Evolutionary conservation across 2,888 invertebrate genomes (phyloP), one percentile per base, ranked within the genome.

Genomic region (Oxystoma pomonae): DNA sequence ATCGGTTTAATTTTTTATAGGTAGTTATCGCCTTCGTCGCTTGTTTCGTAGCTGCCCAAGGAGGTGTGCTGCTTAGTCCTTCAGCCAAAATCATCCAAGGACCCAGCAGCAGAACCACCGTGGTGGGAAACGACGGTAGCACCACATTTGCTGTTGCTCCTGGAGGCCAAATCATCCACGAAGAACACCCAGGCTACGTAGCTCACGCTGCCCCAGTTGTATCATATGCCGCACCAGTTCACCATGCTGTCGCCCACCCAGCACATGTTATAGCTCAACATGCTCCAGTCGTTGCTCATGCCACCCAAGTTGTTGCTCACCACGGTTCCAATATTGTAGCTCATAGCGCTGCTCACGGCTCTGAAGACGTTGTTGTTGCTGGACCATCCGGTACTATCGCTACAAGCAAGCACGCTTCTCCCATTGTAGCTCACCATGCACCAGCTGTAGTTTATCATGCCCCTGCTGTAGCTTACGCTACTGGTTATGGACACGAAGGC

Each of bases 51-150:
- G 69, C 66, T 49, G 68, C 72, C 61, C 69, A 71, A 51, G 73
- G 73, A 53, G 66, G 72, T 20, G 17, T 71, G 7, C 52, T 71
- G 17, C 68, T 67, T 22, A 66, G 65, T 7, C 69, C 69, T 7
- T 57, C 61, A 16, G 58, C 65, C 22, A 20, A 63, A 16, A 56
- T 62, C 16, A 3, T 65, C 16, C 61, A 75, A 70, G 75, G 75
- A 60, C 75, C 75, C 19, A 74, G 75, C 68, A 71, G 69, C 57
- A 75, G 69, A 57, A 72, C 74, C 20, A 75, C 74, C 12, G 66
- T 74, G 5, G 69, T 75, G n/a, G 75, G 75, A 20, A 72, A 73
- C 20, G 74, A 75, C 59, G 75, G 75, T 22, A 75, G 74, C 60
- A 69, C 71, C 19, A 75, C 74, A 60, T 72, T 72, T 1, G 68